Conservation (phyloP, 2,113 vertebrate genomes). For the Chaenogobius annularis region DNA sequence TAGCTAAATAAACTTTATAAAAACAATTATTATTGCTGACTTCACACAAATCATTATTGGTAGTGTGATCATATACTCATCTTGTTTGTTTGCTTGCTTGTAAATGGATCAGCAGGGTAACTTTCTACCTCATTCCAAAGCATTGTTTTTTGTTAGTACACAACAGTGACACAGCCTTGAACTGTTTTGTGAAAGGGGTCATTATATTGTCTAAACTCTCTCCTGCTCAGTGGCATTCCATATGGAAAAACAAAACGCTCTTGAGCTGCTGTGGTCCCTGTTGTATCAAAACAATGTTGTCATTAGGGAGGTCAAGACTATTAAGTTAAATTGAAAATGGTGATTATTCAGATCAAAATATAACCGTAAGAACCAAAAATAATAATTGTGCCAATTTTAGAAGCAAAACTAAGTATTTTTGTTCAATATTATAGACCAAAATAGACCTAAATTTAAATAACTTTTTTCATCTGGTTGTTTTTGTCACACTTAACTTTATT, state of each 20-base stretch:
- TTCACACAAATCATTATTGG: background rate
- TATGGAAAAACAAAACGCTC: background rate
- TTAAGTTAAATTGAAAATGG: too few relatives aligned
- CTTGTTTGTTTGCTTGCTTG: background rate
- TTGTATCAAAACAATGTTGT: background rate
- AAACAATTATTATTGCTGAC: background rate
- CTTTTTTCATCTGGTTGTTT: too few relatives aligned
- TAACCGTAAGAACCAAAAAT: too few relatives aligned
- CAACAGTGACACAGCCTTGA: constrained; percentile 75
- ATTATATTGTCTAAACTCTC: constrained; percentile 66
- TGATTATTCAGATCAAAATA: too few relatives aligned
- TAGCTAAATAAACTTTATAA: background rate
- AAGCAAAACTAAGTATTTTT: too few relatives aligned
- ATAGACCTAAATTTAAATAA: too few relatives aligned
- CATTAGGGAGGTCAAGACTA: too few relatives aligned
- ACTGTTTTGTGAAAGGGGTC: constrained; percentile 62
- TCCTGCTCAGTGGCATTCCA: constrained; percentile 46
- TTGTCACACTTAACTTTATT: too few relatives aligned
- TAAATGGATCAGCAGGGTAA: constrained; percentile 25
- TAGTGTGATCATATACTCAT: background rate
- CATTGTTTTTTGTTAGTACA: constrained; percentile 72
- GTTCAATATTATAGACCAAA: too few relatives aligned
- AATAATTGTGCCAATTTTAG: too few relatives aligned
- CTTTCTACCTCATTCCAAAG: constrained; percentile 60
- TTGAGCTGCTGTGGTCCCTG: too few relatives aligned